These are phyloP conservation scores for Sebastes trivittatus DNA, from an alignment of 2,797 vertebrate genomes.

Conservation along the genomic window DNA sequence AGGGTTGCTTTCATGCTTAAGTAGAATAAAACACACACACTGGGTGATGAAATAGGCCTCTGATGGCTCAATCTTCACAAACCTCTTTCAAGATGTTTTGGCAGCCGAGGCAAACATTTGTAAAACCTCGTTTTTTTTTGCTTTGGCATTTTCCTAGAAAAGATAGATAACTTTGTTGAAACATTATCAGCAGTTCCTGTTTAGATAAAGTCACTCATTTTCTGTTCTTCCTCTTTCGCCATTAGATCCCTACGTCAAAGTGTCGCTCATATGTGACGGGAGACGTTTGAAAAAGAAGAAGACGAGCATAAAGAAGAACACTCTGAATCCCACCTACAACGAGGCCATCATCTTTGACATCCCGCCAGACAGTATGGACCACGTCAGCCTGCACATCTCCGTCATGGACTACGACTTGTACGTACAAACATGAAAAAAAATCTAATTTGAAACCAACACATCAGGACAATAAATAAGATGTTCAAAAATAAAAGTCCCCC, in stretches of 20 bases:
- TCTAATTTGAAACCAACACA: background rate
- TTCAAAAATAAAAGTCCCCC: background rate
- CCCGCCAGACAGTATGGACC: slow-evolving; percentile 98
- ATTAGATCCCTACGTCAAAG: slow-evolving; percentile 96
- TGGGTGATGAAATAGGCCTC: background rate
- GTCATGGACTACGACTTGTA: slow-evolving; percentile 99
- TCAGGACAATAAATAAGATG: background rate
- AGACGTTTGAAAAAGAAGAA: slow-evolving; percentile 98
- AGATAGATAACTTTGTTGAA: background rate
- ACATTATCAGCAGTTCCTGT: background rate
- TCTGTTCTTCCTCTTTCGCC: background rate
- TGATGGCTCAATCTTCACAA: background rate
- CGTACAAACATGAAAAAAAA: slow-evolving; percentile 41
- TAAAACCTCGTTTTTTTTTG: background rate
- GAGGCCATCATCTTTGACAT: slow-evolving; percentile 99
- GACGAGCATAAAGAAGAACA: slow-evolving; percentile 98
- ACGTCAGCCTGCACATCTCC: slow-evolving; percentile 97
- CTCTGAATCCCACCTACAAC: slow-evolving; percentile 96
- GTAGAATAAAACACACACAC: slow-evolving; percentile 7
- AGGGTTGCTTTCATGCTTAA: slow-evolving; percentile 29
- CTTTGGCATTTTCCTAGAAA: background rate
- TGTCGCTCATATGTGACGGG: slow-evolving; percentile 95
- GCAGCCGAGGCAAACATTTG: slow-evolving; percentile 14
- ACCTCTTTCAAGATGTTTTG: slow-evolving; percentile 17
- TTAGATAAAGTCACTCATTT: background rate